Evolutionary conservation across 2,888 invertebrate genomes (phyloP), one percentile per base, ranked within the genome.

Genomic region (Idaea aversata): DNA sequence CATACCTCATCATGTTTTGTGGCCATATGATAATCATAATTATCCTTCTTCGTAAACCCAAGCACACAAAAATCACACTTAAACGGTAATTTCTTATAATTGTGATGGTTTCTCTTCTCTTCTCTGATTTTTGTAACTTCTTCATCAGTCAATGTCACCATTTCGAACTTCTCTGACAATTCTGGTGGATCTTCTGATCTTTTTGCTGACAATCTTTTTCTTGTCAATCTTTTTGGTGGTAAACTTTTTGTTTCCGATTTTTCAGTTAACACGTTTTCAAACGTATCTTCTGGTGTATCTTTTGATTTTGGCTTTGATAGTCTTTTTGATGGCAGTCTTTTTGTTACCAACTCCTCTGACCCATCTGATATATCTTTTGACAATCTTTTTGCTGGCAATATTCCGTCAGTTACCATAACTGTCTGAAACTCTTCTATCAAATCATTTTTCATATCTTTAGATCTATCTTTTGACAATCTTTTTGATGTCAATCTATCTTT

Each of bases 31-130:
- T 77, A 61, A 35, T 80, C 72, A 65, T 74, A 82, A 5, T 75
- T 85, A 3, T 83, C 81, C 4, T 81, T 77, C 15, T 73, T 79
- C 0, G 76, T 83, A 62, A 88, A 89, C 0, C 88, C 88, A 0
- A 87, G 76, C 0, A 88, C 87, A 75, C 88, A 89, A 0, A 67
- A 73, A n/a, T 85, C 83, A 79, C 88, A 89, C 66, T 89, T 88
- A 57, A 66, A 88, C 0, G 85, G 86, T 34, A 88, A 77, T 71
- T 86, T 88, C 74, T 85, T 88, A 57, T 78, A 88, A 73, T 88
- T 88, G 0, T 85, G 82, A n/a, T 84, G 85, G 59, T 71, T 83
- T 62, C 80, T 77, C 67, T 88, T 88, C 36, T 80, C 76, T 63
- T 88, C 84, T 75, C 88, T 83, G 3, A 69, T 75, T 58, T 64